Conservation (phyloP, 2,113 vertebrate genomes). For the Bubalus kerabau region DNA sequence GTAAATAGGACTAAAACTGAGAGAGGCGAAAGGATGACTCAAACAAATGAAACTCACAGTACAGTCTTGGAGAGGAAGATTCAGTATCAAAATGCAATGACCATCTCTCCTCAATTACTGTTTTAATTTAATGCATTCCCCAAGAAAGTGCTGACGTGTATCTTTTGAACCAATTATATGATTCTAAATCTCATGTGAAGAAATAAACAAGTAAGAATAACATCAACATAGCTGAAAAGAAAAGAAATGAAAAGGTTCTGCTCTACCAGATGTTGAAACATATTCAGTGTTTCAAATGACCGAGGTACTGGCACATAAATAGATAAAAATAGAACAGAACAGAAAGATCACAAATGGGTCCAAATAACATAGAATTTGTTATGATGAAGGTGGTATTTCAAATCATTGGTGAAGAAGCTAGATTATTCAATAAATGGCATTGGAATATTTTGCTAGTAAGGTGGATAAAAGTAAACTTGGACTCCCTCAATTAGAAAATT, state of each 20-base stretch:
- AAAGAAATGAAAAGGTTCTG: not conserved
- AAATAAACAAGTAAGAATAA: not conserved
- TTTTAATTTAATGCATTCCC: not conserved
- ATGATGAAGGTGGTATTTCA: not conserved
- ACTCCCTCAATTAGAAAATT: not conserved
- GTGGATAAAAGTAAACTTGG: not conserved
- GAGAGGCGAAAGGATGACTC: not conserved
- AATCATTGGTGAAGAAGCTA: not conserved
- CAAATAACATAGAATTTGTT: not conserved
- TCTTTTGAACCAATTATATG: not conserved
- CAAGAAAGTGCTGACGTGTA: not conserved
- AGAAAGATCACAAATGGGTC: not conserved
- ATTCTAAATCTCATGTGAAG: not conserved
- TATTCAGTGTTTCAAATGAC: not conserved
- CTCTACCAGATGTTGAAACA: not conserved
- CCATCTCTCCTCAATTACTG: not conserved
- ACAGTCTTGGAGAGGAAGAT: not conserved
- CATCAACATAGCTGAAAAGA: not conserved
- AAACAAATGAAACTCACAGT: not conserved
- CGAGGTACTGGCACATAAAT: not conserved
- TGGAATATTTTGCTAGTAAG: not conserved
- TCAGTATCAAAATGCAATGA: not conserved
- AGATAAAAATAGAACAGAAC: not conserved
- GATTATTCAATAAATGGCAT: not conserved
- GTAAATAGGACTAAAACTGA: not conserved